These are phyloP conservation scores for Lanistes nyassanus DNA, from an alignment of 1,140 invertebrate genomes.

Conservation along the genomic window DNA sequence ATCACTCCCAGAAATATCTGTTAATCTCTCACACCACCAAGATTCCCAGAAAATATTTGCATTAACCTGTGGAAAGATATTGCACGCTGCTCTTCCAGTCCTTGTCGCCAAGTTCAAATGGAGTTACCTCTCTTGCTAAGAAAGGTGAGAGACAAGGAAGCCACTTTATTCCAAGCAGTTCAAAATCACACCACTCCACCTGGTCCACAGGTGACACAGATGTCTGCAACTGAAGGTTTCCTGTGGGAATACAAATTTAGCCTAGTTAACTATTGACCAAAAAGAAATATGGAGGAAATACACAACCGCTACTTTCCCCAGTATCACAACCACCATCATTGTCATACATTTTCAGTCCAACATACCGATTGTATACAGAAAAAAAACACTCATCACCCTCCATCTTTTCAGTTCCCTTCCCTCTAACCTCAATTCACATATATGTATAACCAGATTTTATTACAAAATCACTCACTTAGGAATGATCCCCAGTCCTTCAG, in stretches of 20 bases:
- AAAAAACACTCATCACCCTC: too few species aligned
- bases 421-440: too few species aligned
- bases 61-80: conserved; percentile 52
- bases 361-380: too few species aligned
- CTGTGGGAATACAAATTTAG: too few species aligned
- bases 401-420: too few species aligned
- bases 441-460: too few species aligned
- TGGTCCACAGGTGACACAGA: conserved; percentile 41
- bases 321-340: too few species aligned
- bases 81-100: conserved; percentile 57
- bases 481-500: conserved; percentile 55
- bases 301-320: too few species aligned
- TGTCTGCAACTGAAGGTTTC: conserved; percentile 35
- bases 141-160: conserved; percentile 46
- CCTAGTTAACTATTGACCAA: too few species aligned
- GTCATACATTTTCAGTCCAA: too few species aligned
- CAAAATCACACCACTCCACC: conserved; percentile 49
- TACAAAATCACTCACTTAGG: conserved; percentile 45
- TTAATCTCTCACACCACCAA: background rate
- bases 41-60: background rate
- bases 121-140: conserved; percentile 62
- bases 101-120: conserved; percentile 59
- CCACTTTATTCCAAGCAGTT: conserved; percentile 64
- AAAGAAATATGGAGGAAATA: too few species aligned
- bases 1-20: background rate